These are phyloP conservation scores for Otolemur crassicaudatus DNA, from an alignment of 2,797 vertebrate genomes.

Conservation along the genomic window DNA sequence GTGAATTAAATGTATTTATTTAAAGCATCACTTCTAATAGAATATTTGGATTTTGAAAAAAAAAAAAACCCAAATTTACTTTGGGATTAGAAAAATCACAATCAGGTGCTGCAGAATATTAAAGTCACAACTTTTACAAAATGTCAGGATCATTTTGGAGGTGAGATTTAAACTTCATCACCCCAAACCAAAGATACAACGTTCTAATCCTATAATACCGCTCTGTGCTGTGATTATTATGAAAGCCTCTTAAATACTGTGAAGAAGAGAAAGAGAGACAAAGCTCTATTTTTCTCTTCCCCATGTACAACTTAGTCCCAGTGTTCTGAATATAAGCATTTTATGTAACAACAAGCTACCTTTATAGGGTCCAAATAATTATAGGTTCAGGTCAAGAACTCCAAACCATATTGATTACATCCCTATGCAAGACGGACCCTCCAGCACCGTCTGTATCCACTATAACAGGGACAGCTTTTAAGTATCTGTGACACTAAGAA, in stretches of 20 bases:
- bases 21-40: conserved; percentile 51
- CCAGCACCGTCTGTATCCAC: conserved; percentile 88
- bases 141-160: background rate
- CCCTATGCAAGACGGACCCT: conserved; percentile 87
- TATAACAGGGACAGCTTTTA: conserved; percentile 89
- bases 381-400: conserved; percentile 92
- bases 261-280: conserved; percentile 80
- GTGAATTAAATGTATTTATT: conserved; percentile 42
- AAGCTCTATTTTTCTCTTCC: conserved; percentile 76
- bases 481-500: conserved; percentile 87
- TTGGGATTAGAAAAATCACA: conserved; percentile 34
- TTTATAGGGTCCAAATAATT: conserved; percentile 95
- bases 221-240: conserved; percentile 78
- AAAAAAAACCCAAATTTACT: background rate
- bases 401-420: conserved; percentile 91
- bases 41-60: conserved; percentile 24
- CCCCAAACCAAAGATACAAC: conserved; percentile 24
- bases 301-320: conserved; percentile 83
- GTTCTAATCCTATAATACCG: conserved; percentile 86
- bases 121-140: background rate
- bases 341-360: conserved; percentile 92
- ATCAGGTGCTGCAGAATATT: background rate
- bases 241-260: conserved; percentile 81
- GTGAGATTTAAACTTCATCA: conserved; percentile 36
- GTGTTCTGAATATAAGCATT: conserved; percentile 90